A percentile compares a stretch with the other conserved stretches of the same genome.
Conservation (phyloP, 2,113 vertebrate genomes). For the Ophthalmolycus amberensis region DNA sequence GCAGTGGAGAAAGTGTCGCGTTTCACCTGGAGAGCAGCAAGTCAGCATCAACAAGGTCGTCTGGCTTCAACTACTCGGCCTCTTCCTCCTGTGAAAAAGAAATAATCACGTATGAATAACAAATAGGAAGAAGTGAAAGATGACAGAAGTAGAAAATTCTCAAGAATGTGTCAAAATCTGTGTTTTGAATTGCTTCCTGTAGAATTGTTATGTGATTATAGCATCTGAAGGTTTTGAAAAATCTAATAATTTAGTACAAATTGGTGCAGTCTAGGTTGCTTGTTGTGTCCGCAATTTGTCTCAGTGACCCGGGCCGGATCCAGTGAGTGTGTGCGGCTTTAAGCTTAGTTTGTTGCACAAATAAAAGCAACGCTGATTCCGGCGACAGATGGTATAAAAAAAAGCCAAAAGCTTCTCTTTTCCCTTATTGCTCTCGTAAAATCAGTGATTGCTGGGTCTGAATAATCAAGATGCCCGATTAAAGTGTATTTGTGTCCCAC, state of each 20-base stretch:
- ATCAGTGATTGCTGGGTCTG: not conserved
- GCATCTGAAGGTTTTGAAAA: not conserved
- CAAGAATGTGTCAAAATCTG: not conserved
- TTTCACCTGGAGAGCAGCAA: slow-evolving; percentile 68
- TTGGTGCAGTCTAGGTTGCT: not conserved
- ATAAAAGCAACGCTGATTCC: not conserved
- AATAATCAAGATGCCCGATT: not conserved
- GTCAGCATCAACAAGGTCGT: slow-evolving; percentile 17
- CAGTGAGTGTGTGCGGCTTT: not conserved
- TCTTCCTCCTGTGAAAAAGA: slow-evolving; percentile 73
- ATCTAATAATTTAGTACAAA: not conserved
- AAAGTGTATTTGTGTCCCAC: slow-evolving; percentile 10
- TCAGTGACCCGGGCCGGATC: not conserved
- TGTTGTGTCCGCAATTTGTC: not conserved
- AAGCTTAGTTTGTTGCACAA: slow-evolving; percentile 26
- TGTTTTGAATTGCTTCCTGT: not conserved
- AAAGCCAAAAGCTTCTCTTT: not conserved
- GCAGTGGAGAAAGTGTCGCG: not conserved
- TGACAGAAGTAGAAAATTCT: not conserved
- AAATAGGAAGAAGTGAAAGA: not conserved
- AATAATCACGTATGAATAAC: slow-evolving; percentile 5
- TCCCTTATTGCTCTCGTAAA: not conserved
- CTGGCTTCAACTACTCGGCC: slow-evolving; percentile 66
- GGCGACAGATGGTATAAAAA: slow-evolving; percentile 1
- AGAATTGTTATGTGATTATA: not conserved